Evolutionary conservation across 2,888 invertebrate species (phyloP), one percentile per base, ranked within the genome.

Genomic region (Corbicula japonica): DNA sequence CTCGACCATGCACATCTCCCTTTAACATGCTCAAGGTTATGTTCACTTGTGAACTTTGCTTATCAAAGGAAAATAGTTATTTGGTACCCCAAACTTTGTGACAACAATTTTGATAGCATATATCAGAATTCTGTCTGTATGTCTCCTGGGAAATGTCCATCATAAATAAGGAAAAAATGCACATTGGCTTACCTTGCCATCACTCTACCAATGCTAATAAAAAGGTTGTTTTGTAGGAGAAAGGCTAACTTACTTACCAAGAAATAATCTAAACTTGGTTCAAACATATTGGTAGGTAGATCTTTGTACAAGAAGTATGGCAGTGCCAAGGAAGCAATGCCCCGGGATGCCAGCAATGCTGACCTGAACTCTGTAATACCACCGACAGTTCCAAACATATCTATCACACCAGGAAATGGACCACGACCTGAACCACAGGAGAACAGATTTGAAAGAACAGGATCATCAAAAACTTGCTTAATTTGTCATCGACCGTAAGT

Each of bases 311-410:
- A 52, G 68, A 91, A 92, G 75, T 86, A 91, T 6, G 91, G 86
- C 23, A 92, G 78, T 32, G 90, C 83, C 10, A 91, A 78, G 10
- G 87, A 60, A 8, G 84, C 86, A 66, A 91, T 88, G 4, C 92
- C 92, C 8, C 85, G 69, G 3, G 90, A 89, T 8, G 92, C 91
- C 1, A 92, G 79, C 15, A 92, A 83, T 10, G 91, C 87, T 15
- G 90, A 87, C 15, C 92, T 79, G 66, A 74, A 85, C 63, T 91
- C 89, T 21, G 87, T 77, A 8, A 90, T 34, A 1, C 92, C 92
- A 2, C 92, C 92, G 2, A 85, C 88, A 21, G 86, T 80, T 0
- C 92, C 92, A 80, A 89, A 92, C 82, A 92, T 62, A 69, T 92
- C 92, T 58, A 92, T 87, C 0, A 92, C 86, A 5, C 88, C 91